Evolutionary conservation across 2,797 vertebrate genomes (phyloP).

Genomic region (Coilia nasus): DNA sequence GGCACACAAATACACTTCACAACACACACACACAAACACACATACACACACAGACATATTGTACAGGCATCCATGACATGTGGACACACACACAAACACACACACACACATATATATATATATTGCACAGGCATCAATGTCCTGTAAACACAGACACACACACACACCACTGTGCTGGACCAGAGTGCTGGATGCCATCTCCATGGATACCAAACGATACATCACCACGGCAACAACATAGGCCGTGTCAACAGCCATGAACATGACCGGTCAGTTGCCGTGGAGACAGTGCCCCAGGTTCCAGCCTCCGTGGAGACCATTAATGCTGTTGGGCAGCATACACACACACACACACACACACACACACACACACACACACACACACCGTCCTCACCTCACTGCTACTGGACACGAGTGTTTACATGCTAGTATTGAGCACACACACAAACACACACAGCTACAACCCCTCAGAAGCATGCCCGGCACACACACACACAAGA

Average conservation of each 20-base stretch:
- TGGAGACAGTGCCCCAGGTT: not conserved
- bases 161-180: not conserved
- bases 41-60: not conserved
- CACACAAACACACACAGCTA: not conserved
- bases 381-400: not conserved
- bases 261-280: no score
- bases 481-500: not conserved
- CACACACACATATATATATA: not conserved
- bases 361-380: not conserved
- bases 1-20: not conserved
- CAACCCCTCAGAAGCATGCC: not conserved
- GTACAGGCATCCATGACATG: not conserved
- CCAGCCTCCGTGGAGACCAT: not conserved
- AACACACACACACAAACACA: not conserved
- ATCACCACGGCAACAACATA: no score
- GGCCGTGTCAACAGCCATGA: no score
- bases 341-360: constrained; percentile 17
- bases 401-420: not conserved
- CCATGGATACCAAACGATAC: not conserved
- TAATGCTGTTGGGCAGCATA: not conserved
- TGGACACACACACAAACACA: not conserved
- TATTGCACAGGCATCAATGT: no score
- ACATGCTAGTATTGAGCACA: not conserved
- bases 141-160: constrained; percentile 17
- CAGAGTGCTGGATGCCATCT: no score